Evolutionary conservation across 2,797 vertebrate genomes (phyloP).

Genomic region (Channallabes apus): DNA sequence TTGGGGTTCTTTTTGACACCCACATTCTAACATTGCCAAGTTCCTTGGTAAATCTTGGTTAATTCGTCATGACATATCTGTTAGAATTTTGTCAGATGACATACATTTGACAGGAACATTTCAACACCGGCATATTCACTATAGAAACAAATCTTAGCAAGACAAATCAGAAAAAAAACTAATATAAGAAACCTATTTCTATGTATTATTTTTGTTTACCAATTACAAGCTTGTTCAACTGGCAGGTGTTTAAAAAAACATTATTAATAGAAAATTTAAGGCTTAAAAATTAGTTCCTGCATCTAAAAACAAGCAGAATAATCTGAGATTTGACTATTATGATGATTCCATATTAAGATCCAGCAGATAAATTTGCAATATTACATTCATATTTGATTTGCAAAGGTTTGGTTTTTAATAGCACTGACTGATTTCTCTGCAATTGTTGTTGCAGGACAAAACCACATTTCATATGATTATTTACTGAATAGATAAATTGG

Average conservation of each 20-base stretch:
- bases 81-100: background rate
- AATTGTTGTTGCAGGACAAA: background rate
- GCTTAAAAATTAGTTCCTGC: background rate
- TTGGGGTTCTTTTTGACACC: background rate
- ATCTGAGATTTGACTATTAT: background rate
- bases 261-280: background rate
- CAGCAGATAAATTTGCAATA: background rate
- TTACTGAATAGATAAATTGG: background rate
- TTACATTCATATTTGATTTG: background rate
- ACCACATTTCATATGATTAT: background rate
- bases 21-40: background rate
- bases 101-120: background rate
- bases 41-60: background rate
- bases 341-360: background rate
- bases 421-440: background rate
- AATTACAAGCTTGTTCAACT: background rate
- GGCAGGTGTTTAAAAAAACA: background rate
- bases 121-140: background rate
- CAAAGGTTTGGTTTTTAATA: background rate
- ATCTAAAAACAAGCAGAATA: background rate
- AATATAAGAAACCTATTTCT: background rate
- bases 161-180: background rate
- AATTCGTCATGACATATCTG: background rate
- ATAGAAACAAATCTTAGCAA: background rate
- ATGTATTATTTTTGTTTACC: background rate